Evolutionary conservation across 2,797 vertebrate genomes (phyloP).

Genomic region (Neosilurus mollespiculum): DNA sequence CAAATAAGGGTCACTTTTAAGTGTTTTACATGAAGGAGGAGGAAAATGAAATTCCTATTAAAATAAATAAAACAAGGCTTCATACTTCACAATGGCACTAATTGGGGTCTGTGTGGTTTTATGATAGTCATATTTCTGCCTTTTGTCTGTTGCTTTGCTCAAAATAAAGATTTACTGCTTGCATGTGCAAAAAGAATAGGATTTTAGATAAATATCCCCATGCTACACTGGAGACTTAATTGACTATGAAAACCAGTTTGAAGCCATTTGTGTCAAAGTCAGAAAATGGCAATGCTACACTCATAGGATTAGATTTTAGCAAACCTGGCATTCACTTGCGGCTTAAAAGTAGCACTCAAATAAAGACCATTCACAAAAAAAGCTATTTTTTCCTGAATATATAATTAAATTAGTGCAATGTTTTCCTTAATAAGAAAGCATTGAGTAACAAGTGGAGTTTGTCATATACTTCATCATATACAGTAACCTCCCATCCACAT

Average conservation of each 20-base stretch:
- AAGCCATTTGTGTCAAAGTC: slow-evolving; percentile 45
- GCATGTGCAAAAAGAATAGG: slow-evolving; percentile 53
- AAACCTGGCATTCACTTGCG: slow-evolving; percentile 12
- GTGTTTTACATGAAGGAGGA: slow-evolving; percentile 57
- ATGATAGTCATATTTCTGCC: slow-evolving; percentile 55
- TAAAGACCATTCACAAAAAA: not conserved
- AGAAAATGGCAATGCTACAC: slow-evolving; percentile 20
- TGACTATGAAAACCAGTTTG: slow-evolving; percentile 44
- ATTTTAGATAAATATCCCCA: slow-evolving; percentile 47
- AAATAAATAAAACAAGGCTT: slow-evolving; percentile 61
- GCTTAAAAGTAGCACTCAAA: not conserved
- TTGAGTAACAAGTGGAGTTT: slow-evolving; percentile 7
- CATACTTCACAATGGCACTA: slow-evolving; percentile 65
- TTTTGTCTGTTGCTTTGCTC: slow-evolving; percentile 49
- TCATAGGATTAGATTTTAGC: slow-evolving; percentile 7
- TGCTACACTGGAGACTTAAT: slow-evolving; percentile 44
- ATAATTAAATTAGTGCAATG: not conserved
- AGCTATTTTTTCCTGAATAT: not conserved
- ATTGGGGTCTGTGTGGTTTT: slow-evolving; percentile 62
- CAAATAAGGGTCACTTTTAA: slow-evolving; percentile 61
- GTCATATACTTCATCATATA: slow-evolving; percentile 28
- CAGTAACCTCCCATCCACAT: slow-evolving; percentile 11
- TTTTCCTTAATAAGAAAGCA: slow-evolving; percentile 19
- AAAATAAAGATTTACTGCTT: slow-evolving; percentile 60
- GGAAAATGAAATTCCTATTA: slow-evolving; percentile 60